Conservation (phyloP, 1,140 invertebrate genomes). For the Chironomus striatipennis region DNA sequence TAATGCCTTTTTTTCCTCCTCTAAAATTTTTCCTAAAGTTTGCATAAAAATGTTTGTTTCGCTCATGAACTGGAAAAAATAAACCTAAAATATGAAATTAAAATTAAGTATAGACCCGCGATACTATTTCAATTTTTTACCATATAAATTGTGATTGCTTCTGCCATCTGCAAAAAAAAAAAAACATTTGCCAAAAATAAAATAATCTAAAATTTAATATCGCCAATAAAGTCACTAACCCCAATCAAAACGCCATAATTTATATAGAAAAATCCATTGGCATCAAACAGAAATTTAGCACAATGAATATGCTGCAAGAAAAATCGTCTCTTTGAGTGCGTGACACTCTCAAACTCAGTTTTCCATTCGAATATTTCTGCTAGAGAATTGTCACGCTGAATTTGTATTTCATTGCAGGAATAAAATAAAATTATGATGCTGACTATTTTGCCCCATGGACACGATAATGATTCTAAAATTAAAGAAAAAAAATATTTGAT, state of each 20-base stretch:
- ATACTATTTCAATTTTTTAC: neutral
- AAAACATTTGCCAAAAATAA: neutral
- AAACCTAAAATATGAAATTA: neutral
- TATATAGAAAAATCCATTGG: neutral
- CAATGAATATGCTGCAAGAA: neutral
- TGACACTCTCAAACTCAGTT: neutral
- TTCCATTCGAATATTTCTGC: neutral
- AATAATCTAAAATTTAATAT: neutral
- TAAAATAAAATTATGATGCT: neutral
- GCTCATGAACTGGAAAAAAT: neutral
- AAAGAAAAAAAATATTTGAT: neutral
- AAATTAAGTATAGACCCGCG: no score
- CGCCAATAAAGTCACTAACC: neutral
- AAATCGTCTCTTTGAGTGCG: neutral
- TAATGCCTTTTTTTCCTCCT: no score
- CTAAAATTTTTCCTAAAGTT: neutral
- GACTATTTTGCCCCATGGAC: neutral
- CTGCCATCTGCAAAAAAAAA: neutral
- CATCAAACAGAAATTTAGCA: neutral
- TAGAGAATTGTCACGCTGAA: neutral
- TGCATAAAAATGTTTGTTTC: neutral
- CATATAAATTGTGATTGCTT: conserved; percentile 1
- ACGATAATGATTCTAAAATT: neutral
- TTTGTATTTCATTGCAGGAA: neutral
- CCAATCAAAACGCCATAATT: neutral